Percentiles rank a stretch among this genome's conserved stretches.
phyloP scores from a whole-genome alignment of 2,113 vertebrate genomes.

The Hippocampus guttulatus region DNA sequence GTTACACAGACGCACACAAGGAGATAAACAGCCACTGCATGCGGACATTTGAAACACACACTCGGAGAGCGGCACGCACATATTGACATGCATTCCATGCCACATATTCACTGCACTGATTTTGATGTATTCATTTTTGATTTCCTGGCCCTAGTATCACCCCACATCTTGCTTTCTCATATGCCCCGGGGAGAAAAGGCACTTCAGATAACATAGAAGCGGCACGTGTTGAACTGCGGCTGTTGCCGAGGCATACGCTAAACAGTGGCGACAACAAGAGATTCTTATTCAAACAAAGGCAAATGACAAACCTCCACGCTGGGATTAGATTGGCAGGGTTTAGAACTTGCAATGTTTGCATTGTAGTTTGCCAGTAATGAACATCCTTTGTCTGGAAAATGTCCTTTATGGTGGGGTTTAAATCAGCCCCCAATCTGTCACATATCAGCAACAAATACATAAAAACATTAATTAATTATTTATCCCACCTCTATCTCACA shows the following conservation, averaged over 20 bases:
- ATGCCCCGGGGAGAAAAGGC: conserved; percentile 53
- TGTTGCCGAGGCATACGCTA: conserved; percentile 26
- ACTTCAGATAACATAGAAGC: conserved; percentile 59
- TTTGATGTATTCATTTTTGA: conserved; percentile 45
- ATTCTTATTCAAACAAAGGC: conserved; percentile 39
- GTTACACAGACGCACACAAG: conserved; percentile 1
- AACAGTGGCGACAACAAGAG: conserved; percentile 35
- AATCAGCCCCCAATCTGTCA: neutral
- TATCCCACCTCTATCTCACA: conserved; percentile 2
- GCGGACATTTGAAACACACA: conserved; percentile 8
- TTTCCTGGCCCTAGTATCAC: conserved; percentile 34
- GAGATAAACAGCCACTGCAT: conserved; percentile 1
- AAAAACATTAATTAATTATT: neutral
- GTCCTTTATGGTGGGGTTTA: conserved; percentile 5
- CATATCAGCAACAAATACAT: neutral
- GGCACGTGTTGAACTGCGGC: conserved; percentile 45
- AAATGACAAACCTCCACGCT: conserved; percentile 33
- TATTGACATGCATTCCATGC: conserved; percentile 27
- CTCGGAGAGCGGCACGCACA: conserved; percentile 20
- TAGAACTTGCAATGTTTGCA: conserved; percentile 18
- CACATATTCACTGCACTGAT: conserved; percentile 30
- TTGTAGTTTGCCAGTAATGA: conserved; percentile 5
- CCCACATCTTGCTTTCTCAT: conserved; percentile 29
- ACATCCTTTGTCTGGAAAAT: conserved; percentile 4
- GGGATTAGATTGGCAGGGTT: conserved; percentile 25